These are phyloP conservation scores for Neomorphus geoffroyi DNA, from an alignment of 2,797 vertebrate genomes.

Conservation along the genomic window DNA sequence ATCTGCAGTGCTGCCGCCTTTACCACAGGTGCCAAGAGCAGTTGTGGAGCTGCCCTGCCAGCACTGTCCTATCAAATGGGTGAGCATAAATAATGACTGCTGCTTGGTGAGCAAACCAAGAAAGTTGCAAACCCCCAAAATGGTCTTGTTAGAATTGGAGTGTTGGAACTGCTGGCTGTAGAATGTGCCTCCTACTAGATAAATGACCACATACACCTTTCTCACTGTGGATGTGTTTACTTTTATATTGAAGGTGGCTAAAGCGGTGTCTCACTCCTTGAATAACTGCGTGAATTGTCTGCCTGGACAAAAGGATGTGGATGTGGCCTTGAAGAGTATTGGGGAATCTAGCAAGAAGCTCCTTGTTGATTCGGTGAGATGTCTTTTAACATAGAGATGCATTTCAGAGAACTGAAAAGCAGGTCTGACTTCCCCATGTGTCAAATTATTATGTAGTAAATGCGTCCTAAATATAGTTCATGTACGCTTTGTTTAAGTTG, in stretches of 20 bases:
- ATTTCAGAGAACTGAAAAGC: not conserved
- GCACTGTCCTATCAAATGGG: not conserved
- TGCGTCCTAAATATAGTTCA: not conserved
- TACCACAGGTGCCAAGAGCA: not conserved
- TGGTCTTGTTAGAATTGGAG: not conserved
- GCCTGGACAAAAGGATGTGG: constrained; percentile 97
- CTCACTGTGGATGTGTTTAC: not conserved
- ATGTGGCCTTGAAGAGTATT: constrained; percentile 96
- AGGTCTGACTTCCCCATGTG: not conserved
- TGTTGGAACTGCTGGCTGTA: not conserved
- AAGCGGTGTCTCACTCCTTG: constrained; percentile 96
- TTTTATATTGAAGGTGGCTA: constrained; percentile 87
- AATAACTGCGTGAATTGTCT: constrained; percentile 99
- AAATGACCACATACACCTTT: not conserved
- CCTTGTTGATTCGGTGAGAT: constrained; percentile 91
- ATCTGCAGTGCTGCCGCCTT: not conserved
- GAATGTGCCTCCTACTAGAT: not conserved
- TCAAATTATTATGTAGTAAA: not conserved
- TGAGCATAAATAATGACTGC: not conserved
- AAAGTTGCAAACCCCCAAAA: not conserved
- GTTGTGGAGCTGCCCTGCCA: not conserved
- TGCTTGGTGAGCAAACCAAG: not conserved
- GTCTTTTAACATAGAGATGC: not conserved
- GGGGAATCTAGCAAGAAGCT: constrained; percentile 98
- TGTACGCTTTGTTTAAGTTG: not conserved